Base-by-base conservation (phyloP, 2,888 invertebrate genomes). In the Melipona bicolor region DNA sequence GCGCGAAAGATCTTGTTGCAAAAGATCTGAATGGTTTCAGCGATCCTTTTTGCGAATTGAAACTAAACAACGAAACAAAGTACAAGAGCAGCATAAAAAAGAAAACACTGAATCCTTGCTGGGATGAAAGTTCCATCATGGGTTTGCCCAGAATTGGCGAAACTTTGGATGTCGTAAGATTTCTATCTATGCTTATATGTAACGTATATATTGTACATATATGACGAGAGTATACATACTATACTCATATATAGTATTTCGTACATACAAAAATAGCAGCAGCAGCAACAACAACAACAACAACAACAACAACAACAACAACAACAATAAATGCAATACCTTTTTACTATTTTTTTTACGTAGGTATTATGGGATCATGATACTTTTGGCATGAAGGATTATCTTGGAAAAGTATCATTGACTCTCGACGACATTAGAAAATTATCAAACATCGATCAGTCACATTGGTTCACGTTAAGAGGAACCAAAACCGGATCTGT, bases 21-120 rank as follows among this genome's bases (percentile, higher is more conserved):
- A 95, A 95, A 91, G 96, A 96, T 91, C 92, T 95, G 78, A 95
- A 95, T 90, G 95, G 95, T n/a, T 95, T 95, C 91, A 96, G 95
- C 90, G 95, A 96, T 90, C 95, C 95, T 13, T 96, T 95, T 88
- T 95, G 95, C 90, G 95, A 95, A 77, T 91, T 96, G 21, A 94
- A 94, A 83, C 87, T 95, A 61, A 95, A 95, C 78, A 94, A 95
- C 54, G 95, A 95, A 80, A 95, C 95, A 65, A 94, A 95, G 84
- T 95, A 95, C 90, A 95, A 95, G 81, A 95, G 95, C 27, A 94
- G 94, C 73, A 94, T 95, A 13, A 95, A 95, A 89, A 95, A 95
- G 92, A 95, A 95, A 88, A 96, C 95, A 0, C 87, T 95, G 81
- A 95, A 95, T 87, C 96, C 96, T 6, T 94, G 94, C 73, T 96